Evolutionary conservation across 1,140 invertebrate species (phyloP).

Genomic region (Vanessa tameamea): DNA sequence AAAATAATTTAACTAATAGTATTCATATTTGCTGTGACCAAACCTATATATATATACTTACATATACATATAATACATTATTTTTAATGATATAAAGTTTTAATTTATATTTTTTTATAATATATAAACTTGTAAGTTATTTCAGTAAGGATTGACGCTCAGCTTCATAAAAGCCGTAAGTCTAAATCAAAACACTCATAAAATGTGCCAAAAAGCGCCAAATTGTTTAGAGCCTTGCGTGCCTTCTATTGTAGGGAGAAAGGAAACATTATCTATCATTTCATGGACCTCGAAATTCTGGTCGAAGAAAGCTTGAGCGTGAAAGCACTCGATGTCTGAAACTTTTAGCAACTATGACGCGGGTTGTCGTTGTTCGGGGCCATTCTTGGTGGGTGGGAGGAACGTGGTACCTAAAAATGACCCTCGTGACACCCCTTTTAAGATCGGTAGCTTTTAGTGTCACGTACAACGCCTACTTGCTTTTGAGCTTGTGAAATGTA

Average conservation of each 20-base stretch:
- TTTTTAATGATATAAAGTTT: neutral
- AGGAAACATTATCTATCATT: constrained; percentile 30
- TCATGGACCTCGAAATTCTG: constrained; percentile 47
- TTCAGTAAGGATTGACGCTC: constrained; percentile 56
- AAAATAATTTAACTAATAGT: too few relatives aligned
- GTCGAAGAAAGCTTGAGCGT: constrained; percentile 54
- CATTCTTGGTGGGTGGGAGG: constrained; percentile 62
- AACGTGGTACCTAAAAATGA: constrained; percentile 60
- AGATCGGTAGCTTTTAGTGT: constrained; percentile 69
- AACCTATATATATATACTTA: neutral
- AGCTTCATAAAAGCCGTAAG: constrained; percentile 60
- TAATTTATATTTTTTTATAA: neutral
- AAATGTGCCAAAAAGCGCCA: constrained; percentile 48
- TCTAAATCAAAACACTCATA: constrained; percentile 60
- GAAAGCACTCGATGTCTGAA: constrained; percentile 74
- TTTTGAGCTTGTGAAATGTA: constrained; percentile 28
- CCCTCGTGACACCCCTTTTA: constrained; percentile 61
- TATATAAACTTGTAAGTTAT: constrained; percentile 45
- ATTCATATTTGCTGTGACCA: too few relatives aligned
- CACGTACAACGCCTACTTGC: constrained; percentile 41
- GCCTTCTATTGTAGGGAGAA: constrained; percentile 33
- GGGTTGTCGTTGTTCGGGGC: constrained; percentile 57
- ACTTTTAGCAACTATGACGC: constrained; percentile 75
- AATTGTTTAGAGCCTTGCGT: constrained; percentile 41
- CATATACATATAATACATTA: neutral